phyloP scores from a whole-genome alignment of 1,140 invertebrate species.

The Eupristina koningsbergeri region DNA sequence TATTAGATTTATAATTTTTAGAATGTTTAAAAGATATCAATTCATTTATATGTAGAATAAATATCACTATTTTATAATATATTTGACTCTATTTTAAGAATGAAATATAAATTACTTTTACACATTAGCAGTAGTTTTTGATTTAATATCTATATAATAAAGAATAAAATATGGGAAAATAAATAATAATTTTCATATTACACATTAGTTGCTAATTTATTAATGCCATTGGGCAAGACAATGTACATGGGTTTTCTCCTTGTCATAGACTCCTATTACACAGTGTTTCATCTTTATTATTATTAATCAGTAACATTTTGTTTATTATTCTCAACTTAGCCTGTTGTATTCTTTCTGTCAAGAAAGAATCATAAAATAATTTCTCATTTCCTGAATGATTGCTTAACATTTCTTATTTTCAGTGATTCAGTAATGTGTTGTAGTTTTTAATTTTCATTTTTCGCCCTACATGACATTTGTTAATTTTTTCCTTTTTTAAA shows the following conservation, averaged over 20 bases:
- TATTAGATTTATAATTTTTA: no score
- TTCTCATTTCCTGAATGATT: constrained; percentile 71
- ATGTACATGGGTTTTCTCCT: constrained; percentile 62
- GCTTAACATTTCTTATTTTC: constrained; percentile 67
- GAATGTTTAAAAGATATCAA: no score
- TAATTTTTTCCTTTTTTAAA: constrained; percentile 57
- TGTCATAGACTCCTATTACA: constrained; percentile 71
- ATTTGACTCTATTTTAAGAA: no score
- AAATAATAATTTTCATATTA: constrained; percentile 32
- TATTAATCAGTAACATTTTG: constrained; percentile 71
- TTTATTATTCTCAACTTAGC: constrained; percentile 69
- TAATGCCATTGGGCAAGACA: constrained; percentile 59
- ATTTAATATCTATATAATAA: no score
- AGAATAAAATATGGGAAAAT: no score
- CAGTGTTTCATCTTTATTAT: constrained; percentile 68
- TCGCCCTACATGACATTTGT: constrained; percentile 53
- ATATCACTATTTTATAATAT: no score
- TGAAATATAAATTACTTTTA: no score
- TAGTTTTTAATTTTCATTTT: constrained; percentile 52
- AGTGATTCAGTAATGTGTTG: constrained; percentile 50
- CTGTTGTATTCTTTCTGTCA: constrained; percentile 73
- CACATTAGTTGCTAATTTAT: constrained; percentile 59
- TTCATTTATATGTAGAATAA: no score
- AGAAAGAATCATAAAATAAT: constrained; percentile 75
- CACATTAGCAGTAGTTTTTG: no score